Base-by-base conservation (phyloP, 2,797 vertebrate species). In the Sus cebifrons region DNA sequence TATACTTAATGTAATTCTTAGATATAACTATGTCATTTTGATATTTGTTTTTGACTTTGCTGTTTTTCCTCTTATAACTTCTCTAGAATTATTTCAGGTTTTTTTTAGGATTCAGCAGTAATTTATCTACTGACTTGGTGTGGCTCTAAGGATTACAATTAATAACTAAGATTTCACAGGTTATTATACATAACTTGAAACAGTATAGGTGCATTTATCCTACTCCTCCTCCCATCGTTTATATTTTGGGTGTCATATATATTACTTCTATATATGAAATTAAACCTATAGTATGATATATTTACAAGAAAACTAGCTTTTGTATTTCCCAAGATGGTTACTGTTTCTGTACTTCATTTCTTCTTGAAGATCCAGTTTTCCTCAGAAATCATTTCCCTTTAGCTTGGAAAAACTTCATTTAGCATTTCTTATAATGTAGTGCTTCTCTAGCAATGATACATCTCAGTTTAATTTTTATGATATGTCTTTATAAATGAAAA, bases 81-180 rank as follows among this genome's bases (percentile, higher is more conserved):
- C n/a, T 86, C 49, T 67, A 70, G 52, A 32, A 83, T 73, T 44
- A 67, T 65, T 20, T 77, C 44, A 79, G 40, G 40, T 78, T 32
- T 23, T 20, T 52, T 79, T 89, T 70, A 94, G 32, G 75, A 82
- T 44, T 94, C 62, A 89, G 23, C 74, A 82, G 92, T 64, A 64
- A 74, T 60, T 36, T 71, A 64, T 49, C 32, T 75, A 16, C 25
- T 32, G 25, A 74, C 71, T 84, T 74, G 81, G 9, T 40, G 15
- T 71, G 49, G 15, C 25, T 94, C 44, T 82, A 40, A 25, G 65
- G 29, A 71, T 71, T 77, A 70, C 13, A 94, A 82, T 64, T 71
- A 94, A 58, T 94, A 65, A 74, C 36, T 27, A 73, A 40, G 29
- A 65, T 89, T 95, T 65, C 62, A 78, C 58, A 90, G 60, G 44